These are phyloP conservation scores for Cyprinodon brontotheroides DNA, from an alignment of 2,113 vertebrate species.

Conservation along the genomic window DNA sequence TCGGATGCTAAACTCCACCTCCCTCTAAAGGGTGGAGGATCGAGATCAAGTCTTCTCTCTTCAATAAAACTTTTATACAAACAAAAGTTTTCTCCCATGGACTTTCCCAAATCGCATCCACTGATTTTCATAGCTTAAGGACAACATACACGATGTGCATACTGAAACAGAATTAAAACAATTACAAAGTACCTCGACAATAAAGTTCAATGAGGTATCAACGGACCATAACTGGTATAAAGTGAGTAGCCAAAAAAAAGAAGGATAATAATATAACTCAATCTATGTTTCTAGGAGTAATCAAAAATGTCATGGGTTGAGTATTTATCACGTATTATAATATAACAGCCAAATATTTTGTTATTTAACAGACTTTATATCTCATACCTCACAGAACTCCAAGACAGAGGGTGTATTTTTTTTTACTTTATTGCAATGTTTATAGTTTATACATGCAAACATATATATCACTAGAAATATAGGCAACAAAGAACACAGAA, in stretches of 20 bases:
- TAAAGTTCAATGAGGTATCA: conserved; percentile 64
- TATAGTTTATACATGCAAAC: background rate
- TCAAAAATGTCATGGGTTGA: background rate
- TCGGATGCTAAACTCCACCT: conserved; percentile 65
- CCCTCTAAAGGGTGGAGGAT: conserved; percentile 50
- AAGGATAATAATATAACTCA: conserved; percentile 15
- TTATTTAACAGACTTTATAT: background rate
- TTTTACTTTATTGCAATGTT: background rate
- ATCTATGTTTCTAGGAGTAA: conserved; percentile 11
- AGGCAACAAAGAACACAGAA: no score
- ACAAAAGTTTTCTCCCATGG: conserved; percentile 48
- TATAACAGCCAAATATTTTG: conserved; percentile 1
- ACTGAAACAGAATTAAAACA: conserved; percentile 37
- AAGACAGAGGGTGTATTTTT: background rate
- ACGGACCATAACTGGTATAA: conserved; percentile 42
- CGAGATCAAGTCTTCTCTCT: conserved; percentile 36
- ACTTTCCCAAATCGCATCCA: conserved; percentile 59
- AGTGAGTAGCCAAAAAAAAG: conserved; percentile 66
- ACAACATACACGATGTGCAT: conserved; percentile 51
- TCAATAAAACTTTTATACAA: conserved; percentile 33
- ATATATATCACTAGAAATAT: no score
- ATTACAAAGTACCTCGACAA: conserved; percentile 68
- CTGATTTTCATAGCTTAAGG: conserved; percentile 56
- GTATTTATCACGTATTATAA: conserved; percentile 15
- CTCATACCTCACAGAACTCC: background rate